Conservation (phyloP, 2,113 vertebrate species). For the Mobula birostris region DNA sequence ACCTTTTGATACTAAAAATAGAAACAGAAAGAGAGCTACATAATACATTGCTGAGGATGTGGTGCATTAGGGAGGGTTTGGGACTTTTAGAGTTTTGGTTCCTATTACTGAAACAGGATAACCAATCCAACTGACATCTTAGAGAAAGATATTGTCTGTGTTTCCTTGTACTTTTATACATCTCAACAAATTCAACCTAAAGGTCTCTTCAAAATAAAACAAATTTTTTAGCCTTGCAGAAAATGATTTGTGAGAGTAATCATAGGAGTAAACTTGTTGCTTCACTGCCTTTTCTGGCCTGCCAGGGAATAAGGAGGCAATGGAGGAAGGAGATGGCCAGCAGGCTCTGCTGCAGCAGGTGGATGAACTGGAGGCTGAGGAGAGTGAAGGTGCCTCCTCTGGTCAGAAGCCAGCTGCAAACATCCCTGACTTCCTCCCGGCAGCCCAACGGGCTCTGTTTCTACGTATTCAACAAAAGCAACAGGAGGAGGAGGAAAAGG, state of each 20-base stretch:
- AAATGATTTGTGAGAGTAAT: background rate
- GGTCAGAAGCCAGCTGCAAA: constrained; percentile 56
- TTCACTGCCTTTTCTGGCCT: constrained; percentile 31
- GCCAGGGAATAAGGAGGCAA: constrained; percentile 60
- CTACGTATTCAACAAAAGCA: constrained; percentile 92
- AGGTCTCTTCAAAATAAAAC: too few species aligned
- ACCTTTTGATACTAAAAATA: too few species aligned
- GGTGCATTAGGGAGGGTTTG: too few species aligned
- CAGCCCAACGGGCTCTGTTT: constrained; percentile 82
- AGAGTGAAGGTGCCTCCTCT: constrained; percentile 42
- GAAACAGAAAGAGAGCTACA: too few species aligned
- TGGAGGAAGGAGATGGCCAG: constrained; percentile 54
- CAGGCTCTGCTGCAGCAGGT: constrained; percentile 44
- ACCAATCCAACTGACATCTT: too few species aligned
- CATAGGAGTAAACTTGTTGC: background rate
- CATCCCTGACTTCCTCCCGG: constrained; percentile 83
- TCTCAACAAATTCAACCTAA: too few species aligned
- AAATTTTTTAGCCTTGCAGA: background rate
- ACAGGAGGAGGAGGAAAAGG: constrained; percentile 84
- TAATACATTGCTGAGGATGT: too few species aligned
- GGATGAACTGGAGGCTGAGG: constrained; percentile 52
- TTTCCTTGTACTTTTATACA: too few species aligned
- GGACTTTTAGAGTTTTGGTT: too few species aligned
- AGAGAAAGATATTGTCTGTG: too few species aligned
- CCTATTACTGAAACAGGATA: too few species aligned